Evolutionary conservation across 2,888 invertebrate genomes (phyloP), one percentile per base, ranked within the genome.

Genomic region (Seira ritae): DNA sequence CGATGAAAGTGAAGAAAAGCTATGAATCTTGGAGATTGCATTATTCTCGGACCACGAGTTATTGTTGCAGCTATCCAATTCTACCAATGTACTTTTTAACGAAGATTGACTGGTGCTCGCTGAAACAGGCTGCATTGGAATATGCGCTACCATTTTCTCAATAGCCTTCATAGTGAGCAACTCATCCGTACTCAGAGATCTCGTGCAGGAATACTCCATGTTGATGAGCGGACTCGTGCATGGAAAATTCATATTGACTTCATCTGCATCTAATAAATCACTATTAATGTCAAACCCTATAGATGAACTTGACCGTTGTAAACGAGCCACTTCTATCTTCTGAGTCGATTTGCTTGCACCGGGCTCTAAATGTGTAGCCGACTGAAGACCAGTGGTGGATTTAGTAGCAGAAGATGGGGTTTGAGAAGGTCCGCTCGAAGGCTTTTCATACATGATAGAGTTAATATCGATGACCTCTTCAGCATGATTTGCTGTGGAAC

Each of bases 181-280:
- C 37, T 81, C 75, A 71, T 81, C 81, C 3, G 55, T 72, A 17
- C 81, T 81, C 1, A 75, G 71, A 0, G 74, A 22, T 17, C 65
- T 67, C 50, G 15, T 1, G 31, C 72, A 24, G 15, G 31, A n/a
- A 68, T 4, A 31, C 2, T 31, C 8, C 31, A 31, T 68, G n/a
- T 31, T 17, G 17, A 8, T 17, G n/a, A n/a, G n/a, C n/a, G n/a
- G n/a, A n/a, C n/a, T n/a, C n/a, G n/a, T n/a, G n/a, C n/a, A n/a
- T n/a, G n/a, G n/a, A n/a, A n/a, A n/a, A n/a, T n/a, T n/a, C 2
- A 3, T 15, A 31, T 19, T 22, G 3, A 10, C 68, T 12, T 19
- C 31, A 6, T 17, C 37, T 4, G 3, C 15, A 3, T 23, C 68
- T 3, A 23, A 23, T 4, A 12, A n/a, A 23, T 23, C 17, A 3